Evolutionary conservation across 2,113 vertebrate species (phyloP).

Genomic region (Ptilonorhynchus violaceus): DNA sequence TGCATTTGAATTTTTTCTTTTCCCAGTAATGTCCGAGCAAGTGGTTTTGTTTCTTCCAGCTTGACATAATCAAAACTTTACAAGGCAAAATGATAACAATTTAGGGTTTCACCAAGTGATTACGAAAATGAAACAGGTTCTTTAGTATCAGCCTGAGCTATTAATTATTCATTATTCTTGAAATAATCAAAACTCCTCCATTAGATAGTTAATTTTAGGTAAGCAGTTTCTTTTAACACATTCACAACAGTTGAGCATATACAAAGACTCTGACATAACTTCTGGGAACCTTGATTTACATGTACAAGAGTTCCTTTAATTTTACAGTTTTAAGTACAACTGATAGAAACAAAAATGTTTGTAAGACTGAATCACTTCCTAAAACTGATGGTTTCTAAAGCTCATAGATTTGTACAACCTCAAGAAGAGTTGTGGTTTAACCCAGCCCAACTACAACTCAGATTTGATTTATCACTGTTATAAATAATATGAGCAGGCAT

Average conservation of each 20-base stretch:
- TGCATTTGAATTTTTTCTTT: neutral
- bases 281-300: neutral
- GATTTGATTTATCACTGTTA: neutral
- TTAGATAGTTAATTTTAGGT: neutral
- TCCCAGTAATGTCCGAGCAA: neutral
- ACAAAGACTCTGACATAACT: neutral
- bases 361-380: neutral
- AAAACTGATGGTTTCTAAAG: neutral
- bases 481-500: neutral
- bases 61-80: neutral
- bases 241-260: neutral
- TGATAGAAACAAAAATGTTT: neutral
- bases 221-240: neutral
- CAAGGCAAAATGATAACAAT: neutral
- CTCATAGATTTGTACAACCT: neutral
- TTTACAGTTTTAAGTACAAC: neutral
- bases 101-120: neutral
- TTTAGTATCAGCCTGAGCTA: neutral
- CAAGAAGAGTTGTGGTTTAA: neutral
- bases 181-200: neutral
- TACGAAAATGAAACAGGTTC: neutral
- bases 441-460: neutral
- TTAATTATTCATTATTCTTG: neutral
- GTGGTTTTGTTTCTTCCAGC: neutral
- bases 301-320: neutral